A percentile compares a stretch with the other conserved stretches of the same genome.
Evolutionary conservation across 2,113 vertebrate genomes (phyloP).

Genomic region (Candoia aspera): DNA sequence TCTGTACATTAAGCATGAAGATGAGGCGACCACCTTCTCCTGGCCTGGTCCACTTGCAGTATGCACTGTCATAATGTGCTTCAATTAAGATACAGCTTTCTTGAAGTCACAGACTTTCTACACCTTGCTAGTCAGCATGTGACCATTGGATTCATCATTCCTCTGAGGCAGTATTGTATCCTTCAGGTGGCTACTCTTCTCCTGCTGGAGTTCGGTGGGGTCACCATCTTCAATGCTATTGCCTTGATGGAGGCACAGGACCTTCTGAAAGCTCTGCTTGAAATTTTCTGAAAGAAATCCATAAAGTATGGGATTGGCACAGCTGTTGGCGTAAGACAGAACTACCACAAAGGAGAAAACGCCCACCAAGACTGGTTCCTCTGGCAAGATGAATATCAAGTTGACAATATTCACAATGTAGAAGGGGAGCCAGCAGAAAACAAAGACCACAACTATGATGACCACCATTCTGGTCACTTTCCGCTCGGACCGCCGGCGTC

Average conservation of each 20-base stretch:
- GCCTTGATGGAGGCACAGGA: conserved; percentile 81
- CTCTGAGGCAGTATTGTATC: conserved; percentile 74
- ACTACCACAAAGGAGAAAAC: conserved; percentile 91
- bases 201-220: conserved; percentile 75
- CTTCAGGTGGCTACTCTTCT: conserved; percentile 81
- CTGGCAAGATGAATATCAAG: conserved; percentile 86
- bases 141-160: conserved; percentile 73
- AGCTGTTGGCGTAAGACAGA: conserved; percentile 93
- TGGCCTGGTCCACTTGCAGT: not conserved
- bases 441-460: conserved; percentile 91
- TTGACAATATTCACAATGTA: conserved; percentile 93
- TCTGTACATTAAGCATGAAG: not conserved
- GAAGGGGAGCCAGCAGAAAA: conserved; percentile 94
- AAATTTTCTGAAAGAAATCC: conserved; percentile 95
- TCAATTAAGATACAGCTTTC: not conserved
- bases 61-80: not conserved
- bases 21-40: not conserved
- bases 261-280: conserved; percentile 90
- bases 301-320: conserved; percentile 93
- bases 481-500: conserved; percentile 84
- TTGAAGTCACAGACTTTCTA: not conserved
- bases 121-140: conserved; percentile 87
- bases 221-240: conserved; percentile 80
- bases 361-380: conserved; percentile 79
- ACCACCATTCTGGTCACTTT: conserved; percentile 95